Conservation (phyloP, 2,888 invertebrate species). For the Sympetrum striolatum region DNA sequence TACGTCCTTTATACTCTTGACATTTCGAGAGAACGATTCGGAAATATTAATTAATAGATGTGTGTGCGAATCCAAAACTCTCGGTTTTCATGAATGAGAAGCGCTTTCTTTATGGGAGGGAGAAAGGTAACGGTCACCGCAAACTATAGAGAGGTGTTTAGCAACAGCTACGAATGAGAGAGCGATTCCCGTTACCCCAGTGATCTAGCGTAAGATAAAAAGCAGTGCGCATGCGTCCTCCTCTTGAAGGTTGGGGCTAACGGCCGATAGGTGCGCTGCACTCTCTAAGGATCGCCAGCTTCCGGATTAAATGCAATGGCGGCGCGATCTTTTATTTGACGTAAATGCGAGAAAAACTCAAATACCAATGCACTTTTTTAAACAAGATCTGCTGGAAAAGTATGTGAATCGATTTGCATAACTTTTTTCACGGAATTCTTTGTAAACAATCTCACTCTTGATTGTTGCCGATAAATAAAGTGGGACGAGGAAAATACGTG, state of each 20-base stretch:
- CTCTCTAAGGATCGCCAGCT: neutral
- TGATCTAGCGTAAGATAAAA: neutral
- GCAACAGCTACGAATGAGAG: neutral
- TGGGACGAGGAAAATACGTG: too few species aligned
- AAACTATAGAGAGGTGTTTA: neutral
- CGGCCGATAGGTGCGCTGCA: slow-evolving; percentile 28
- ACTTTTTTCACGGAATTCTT: too few species aligned
- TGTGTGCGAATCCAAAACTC: neutral
- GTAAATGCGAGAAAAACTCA: too few species aligned
- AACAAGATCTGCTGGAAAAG: too few species aligned
- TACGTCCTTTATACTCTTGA: too few species aligned
- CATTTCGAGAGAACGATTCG: too few species aligned
- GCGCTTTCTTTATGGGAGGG: neutral
- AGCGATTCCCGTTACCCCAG: slow-evolving; percentile 34
- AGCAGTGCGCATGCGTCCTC: neutral
- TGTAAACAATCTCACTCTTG: too few species aligned
- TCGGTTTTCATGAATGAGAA: neutral
- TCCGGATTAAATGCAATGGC: neutral
- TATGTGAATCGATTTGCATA: too few species aligned
- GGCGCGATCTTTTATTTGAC: too few species aligned
- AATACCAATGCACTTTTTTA: too few species aligned
- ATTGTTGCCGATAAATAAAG: too few species aligned
- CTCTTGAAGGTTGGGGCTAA: slow-evolving; percentile 9
- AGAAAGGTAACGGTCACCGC: neutral
- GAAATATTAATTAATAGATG: too few species aligned